Conservation (phyloP, 2,888 invertebrate genomes). For the Hirudinaria manillensis region DNA sequence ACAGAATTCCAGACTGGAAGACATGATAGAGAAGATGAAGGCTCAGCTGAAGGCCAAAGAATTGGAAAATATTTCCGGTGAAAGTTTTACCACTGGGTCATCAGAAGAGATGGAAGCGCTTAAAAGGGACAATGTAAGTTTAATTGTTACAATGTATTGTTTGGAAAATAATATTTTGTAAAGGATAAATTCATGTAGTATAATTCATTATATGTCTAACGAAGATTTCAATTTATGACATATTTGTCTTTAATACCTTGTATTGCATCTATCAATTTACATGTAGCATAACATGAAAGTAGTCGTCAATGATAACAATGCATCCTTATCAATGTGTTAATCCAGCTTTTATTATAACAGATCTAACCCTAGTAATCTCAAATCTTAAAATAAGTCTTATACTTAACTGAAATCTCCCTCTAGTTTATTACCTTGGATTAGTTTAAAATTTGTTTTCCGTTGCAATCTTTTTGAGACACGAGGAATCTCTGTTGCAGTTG, state of each 20-base stretch:
- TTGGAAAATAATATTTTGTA: not conserved
- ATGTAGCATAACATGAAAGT: no score
- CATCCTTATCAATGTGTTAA: no score
- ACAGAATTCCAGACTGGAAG: not conserved
- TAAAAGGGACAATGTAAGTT: not conserved
- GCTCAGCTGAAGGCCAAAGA: not conserved
- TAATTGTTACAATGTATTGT: not conserved
- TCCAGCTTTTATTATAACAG: no score
- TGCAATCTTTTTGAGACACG: no score
- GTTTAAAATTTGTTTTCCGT: no score
- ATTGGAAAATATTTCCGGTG: not conserved
- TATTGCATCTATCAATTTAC: conserved; percentile 1
- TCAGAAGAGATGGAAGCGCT: not conserved
- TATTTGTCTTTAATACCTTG: not conserved
- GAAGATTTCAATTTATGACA: not conserved
- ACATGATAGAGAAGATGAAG: not conserved
- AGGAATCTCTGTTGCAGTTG: not conserved
- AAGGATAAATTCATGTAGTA: not conserved
- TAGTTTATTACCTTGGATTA: no score
- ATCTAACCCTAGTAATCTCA: no score
- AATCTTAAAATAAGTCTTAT: no score
- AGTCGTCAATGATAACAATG: no score
- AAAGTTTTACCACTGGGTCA: not conserved
- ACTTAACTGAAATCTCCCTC: no score
- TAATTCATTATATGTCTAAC: not conserved